Conservation (phyloP, 2,888 invertebrate genomes). For the Brachyopa scutellaris region DNA sequence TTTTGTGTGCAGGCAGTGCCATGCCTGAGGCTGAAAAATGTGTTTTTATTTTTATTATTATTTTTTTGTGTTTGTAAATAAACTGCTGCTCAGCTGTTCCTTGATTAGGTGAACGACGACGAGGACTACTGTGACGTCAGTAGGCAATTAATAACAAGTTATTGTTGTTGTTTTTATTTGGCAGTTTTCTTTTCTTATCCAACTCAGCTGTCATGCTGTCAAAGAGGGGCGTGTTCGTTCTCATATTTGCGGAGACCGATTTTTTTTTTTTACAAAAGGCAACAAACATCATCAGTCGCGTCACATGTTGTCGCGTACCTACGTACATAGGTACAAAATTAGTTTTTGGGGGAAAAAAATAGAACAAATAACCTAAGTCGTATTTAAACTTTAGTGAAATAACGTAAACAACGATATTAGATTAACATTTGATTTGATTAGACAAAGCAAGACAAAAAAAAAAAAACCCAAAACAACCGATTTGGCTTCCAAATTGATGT, state of each 20-base stretch:
- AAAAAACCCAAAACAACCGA: background rate
- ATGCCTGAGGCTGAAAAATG: background rate
- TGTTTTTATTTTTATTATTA: background rate
- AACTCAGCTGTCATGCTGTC: background rate
- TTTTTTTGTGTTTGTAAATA: background rate
- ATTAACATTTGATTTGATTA: conserved; percentile 21
- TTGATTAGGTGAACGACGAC: background rate
- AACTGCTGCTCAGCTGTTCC: background rate
- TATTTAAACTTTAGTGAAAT: background rate
- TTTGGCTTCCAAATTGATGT: background rate
- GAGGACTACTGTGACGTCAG: conserved; percentile 28
- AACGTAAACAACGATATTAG: conserved; percentile 21
- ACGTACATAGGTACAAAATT: too few species aligned
- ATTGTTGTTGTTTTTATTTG: background rate
- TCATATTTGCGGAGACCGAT: background rate
- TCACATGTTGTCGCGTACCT: too few species aligned
- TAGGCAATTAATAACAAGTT: conserved; percentile 10
- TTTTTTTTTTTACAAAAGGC: background rate
- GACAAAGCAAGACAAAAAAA: background rate
- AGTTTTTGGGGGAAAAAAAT: too few species aligned
- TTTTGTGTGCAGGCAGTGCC: too few species aligned
- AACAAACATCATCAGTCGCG: background rate
- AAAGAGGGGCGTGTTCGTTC: conserved; percentile 2
- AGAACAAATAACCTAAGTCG: conserved; percentile 5
- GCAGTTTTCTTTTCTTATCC: background rate